Evolutionary conservation across 1,140 invertebrate species (phyloP), one percentile per base, ranked within the genome.

Genomic region (Steinernema khuongi): DNA sequence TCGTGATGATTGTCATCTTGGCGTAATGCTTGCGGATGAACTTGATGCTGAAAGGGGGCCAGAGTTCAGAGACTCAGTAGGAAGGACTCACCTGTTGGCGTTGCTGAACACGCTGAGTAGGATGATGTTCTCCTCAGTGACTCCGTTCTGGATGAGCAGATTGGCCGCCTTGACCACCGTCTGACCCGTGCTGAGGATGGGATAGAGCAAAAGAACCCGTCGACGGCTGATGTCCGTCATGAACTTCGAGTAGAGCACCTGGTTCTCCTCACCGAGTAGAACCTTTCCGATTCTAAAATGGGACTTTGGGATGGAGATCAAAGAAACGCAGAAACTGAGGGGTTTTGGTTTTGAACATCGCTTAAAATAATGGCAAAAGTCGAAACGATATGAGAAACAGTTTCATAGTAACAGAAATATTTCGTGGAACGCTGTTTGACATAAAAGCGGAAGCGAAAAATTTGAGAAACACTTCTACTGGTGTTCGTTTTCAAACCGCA

Each of bases 241-340:
- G 86, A 99, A 95, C 86, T 97, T 93, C 1, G 96, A 94, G 88
- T 99, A 99, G 0, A 98, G 93, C 22, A 99, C 94, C 85, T 90
- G 91, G 11, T 96, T 94, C 86, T 96, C 94, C 79, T 97, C 94
- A 86, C 97, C 94, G n/a, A 98, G 93, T 68, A 99, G 86, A 81
- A 98, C 97, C 88, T 98, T 98, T 29, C 95, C 96, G 78, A 98
- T 97, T n/a, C n/a, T n/a, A n/a, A n/a, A n/a, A n/a, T n/a, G n/a
- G n/a, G n/a, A n/a, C n/a, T n/a, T n/a, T n/a, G n/a, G n/a, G n/a
- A n/a, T n/a, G n/a, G n/a, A n/a, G n/a, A n/a, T n/a, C n/a, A n/a
- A 70, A 26, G 71, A 73, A 69, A 33, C 41, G 22, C 19, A 69
- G 28, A 67, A 31, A 32, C 2, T 4, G 4, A 69, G 30, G 22